phyloP scores from a whole-genome alignment of 2,113 vertebrate species.

The Muntiacus muntjak region DNA sequence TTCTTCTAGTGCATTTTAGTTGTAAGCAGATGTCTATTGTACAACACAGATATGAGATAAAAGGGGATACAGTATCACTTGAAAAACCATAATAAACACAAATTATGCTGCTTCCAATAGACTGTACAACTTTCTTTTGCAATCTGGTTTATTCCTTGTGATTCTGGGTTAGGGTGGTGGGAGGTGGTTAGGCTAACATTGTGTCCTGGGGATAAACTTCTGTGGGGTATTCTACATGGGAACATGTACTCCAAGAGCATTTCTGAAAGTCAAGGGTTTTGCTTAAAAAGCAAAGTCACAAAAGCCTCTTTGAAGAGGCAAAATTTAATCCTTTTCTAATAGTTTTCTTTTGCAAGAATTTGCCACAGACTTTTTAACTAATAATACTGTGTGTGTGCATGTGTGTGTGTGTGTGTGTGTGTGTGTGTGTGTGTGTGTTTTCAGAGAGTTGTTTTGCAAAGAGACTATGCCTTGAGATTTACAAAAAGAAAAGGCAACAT shows the following conservation, averaged over 20 bases:
- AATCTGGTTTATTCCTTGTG: conserved; percentile 61
- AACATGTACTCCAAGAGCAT: neutral
- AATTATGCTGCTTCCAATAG: conserved; percentile 12
- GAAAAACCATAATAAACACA: conserved; percentile 43
- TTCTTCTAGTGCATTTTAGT: conserved; percentile 9
- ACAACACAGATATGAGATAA: conserved; percentile 55
- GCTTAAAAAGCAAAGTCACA: neutral
- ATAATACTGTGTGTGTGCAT: conserved; percentile 14
- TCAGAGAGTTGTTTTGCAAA: conserved; percentile 53
- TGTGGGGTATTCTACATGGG: neutral
- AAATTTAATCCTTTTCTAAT: neutral
- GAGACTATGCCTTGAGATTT: conserved; percentile 54
- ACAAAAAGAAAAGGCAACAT: conserved; percentile 54
- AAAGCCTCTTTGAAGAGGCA: neutral
- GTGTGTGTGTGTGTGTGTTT: neutral
- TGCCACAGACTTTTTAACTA: conserved; percentile 15
- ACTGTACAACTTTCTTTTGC: neutral
- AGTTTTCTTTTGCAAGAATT: neutral
- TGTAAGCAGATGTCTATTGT: neutral
- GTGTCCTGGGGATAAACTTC: neutral
- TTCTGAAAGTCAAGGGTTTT: conserved; percentile 11
- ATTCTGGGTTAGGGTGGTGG: neutral
- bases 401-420: neutral
- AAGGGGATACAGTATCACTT: conserved; percentile 27
- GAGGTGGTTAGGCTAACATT: neutral